Evolutionary conservation across 30 jellyfish, hydroid and myxozoan genomes (phyloP).

Genomic region (Aurelia aurita): DNA sequence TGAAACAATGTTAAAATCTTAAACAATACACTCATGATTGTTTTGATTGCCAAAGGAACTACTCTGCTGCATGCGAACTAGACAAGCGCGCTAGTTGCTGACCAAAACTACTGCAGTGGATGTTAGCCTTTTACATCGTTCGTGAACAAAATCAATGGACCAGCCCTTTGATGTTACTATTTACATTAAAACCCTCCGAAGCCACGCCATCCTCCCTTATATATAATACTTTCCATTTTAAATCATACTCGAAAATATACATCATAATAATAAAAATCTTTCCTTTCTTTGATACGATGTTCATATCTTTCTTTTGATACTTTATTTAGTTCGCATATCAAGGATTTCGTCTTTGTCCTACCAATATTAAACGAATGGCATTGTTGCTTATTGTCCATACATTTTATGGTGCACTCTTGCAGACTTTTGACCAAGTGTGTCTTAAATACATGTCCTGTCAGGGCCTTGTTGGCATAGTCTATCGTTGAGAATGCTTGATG

Average conservation of each 20-base stretch:
- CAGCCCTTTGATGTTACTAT: too few species aligned
- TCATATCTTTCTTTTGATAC: neutral
- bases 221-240: too few species aligned
- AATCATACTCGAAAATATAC: constrained; percentile 21
- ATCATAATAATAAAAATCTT: constrained; percentile 34
- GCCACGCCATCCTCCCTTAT: too few species aligned
- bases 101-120: too few species aligned
- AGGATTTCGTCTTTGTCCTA: neutral
- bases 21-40: too few species aligned
- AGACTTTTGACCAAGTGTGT: neutral
- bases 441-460: constrained; percentile 12
- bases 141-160: too few species aligned
- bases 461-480: constrained; percentile 45
- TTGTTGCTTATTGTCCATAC: constrained; percentile 19
- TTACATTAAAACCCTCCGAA: too few species aligned
- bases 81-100: too few species aligned
- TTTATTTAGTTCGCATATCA: constrained; percentile 37
- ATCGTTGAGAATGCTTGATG: constrained; percentile 40
- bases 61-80: too few species aligned
- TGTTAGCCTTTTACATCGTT: too few species aligned
- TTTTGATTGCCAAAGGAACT: too few species aligned
- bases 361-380: constrained; percentile 57
- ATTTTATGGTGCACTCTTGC: constrained; percentile 33
- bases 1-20: too few species aligned
- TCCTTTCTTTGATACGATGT: neutral